Conservation (phyloP, 2,113 vertebrate species). For the Neogale vison region DNA sequence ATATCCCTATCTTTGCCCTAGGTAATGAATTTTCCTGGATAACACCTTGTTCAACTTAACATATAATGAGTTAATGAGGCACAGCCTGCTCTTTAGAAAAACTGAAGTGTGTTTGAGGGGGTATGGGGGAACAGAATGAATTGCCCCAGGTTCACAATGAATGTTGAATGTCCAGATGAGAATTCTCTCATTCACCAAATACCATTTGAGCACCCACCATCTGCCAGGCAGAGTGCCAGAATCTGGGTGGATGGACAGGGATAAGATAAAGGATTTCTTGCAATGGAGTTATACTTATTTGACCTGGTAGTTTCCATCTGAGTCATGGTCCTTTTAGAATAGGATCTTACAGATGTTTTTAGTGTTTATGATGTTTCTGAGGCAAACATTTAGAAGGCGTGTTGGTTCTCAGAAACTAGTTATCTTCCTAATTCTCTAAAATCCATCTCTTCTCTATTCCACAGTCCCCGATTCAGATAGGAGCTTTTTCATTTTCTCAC, state of each 20-base stretch:
- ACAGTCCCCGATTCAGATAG: neutral
- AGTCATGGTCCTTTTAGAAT: neutral
- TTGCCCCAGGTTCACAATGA: neutral
- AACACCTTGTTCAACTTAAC: neutral
- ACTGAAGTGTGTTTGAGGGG: neutral
- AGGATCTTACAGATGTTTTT: neutral
- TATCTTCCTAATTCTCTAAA: neutral
- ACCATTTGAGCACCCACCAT: neutral
- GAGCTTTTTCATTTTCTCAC: conserved; percentile 15
- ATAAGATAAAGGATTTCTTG: neutral
- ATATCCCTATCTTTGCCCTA: conserved; percentile 41
- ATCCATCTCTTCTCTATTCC: neutral
- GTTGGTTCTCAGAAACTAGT: neutral
- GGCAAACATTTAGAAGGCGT: neutral
- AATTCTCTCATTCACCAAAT: neutral
- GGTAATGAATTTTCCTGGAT: conserved; percentile 44
- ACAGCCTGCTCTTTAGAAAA: neutral
- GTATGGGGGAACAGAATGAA: neutral
- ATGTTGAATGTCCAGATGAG: neutral
- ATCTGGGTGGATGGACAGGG: neutral
- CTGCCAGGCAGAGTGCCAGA: neutral
- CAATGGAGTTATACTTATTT: neutral
- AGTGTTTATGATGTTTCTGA: neutral
- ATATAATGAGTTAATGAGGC: neutral
- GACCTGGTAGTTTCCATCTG: neutral